Base-by-base conservation (phyloP, 2,888 invertebrate genomes). In the Perizoma flavofasciatum region DNA sequence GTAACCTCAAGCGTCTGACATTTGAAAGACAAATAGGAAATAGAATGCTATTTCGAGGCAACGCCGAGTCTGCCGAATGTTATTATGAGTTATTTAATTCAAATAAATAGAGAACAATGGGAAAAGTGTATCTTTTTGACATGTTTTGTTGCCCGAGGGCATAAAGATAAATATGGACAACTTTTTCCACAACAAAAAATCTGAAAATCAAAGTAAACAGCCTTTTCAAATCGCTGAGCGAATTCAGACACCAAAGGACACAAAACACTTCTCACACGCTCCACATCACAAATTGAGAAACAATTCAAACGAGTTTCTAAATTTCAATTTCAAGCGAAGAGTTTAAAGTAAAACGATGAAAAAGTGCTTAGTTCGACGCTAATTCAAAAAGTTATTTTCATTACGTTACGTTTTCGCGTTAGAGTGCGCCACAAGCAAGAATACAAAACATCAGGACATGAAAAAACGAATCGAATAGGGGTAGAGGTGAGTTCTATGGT, bases 311-410 rank as follows among this genome's bases (percentile, higher is more conserved):
- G 65, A 69, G 69, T 69, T 69, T 71, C 60, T 59, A 62, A 72
- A 69, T 71, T 72, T 66, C 65, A 83, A 83, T 81, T 85, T 81
- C 70, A 75, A 74, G 76, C 81, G 81, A 71, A 77, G 49, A 83
- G 80, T 83, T 81, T 78, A 2, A 76, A 79, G 75, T 88, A 85
- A 83, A 88, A 85, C 85, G 77, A 77, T 75, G 72, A 82, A 81
- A 81, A 79, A 78, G 79, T 76, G 82, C 81, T 82, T 82, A 83
- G 83, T 79, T 82, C 81, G 83, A 85, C 85, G 86, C 85, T 88
- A 87, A 89, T 90, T 90, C 85, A 89, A 86, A 91, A 90, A 90
- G 89, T 90, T 87, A 85, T 82, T 89, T 89, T 85, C 88, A 89
- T 89, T 89, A 85, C 71, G 67, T 68, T 83, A 79, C 81, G 79